Percentiles rank a stretch among this genome's conserved stretches.
These are phyloP conservation scores for Rhegmatorhina hoffmannsi DNA, from an alignment of 2,113 vertebrate species.

Conservation along the genomic window DNA sequence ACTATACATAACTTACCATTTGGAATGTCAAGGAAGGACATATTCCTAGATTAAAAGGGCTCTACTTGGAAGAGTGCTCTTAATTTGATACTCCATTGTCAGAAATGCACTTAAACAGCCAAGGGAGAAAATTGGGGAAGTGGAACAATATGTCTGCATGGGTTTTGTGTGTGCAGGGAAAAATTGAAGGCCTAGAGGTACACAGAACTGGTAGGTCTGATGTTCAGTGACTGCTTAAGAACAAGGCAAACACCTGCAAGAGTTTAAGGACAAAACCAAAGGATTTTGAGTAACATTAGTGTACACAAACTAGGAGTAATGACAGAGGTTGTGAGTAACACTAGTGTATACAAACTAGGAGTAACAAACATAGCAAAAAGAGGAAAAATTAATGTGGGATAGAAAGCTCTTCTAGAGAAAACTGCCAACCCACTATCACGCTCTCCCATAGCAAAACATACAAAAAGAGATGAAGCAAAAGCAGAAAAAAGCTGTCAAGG, in stretches of 20 bases:
- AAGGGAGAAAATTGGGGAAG: background rate
- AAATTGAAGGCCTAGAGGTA: background rate
- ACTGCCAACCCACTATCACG: background rate
- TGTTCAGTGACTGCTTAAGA: background rate
- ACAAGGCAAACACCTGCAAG: background rate
- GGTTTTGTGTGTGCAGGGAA: background rate
- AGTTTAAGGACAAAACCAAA: background rate
- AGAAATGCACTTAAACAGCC: background rate
- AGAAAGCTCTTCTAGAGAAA: background rate
- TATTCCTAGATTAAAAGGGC: background rate
- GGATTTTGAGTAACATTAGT: background rate
- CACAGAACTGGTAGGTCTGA: background rate
- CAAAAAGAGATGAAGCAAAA: background rate
- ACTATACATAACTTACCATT: background rate
- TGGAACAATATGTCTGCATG: accelerated
- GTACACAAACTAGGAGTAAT: background rate
- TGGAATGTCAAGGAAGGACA: background rate
- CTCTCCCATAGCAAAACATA: background rate
- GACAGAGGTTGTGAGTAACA: background rate
- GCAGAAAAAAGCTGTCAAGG: background rate
- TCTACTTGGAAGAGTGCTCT: background rate
- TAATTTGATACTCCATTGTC: background rate
- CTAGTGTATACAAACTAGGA: background rate
- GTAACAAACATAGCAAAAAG: background rate
- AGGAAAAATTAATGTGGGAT: background rate